Base-by-base conservation (phyloP, 2,888 invertebrate genomes). In the Cerastis leucographa region DNA sequence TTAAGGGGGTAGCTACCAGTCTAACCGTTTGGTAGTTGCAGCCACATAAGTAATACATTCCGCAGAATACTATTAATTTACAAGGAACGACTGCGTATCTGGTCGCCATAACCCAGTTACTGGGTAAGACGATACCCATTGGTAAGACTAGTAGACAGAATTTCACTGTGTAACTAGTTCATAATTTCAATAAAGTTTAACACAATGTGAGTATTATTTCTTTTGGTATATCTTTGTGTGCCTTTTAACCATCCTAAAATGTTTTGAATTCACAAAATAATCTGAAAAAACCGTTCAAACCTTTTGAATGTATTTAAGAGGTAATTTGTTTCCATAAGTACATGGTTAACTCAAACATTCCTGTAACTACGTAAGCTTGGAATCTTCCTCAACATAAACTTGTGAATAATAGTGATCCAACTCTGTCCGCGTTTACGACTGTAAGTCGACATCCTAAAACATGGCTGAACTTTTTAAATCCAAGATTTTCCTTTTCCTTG, bases 361-460 rank as follows among this genome's bases (percentile, higher is more conserved):
- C 0, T 65, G 2, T 35, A 29, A 44, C 3, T 56, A 66, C 35
- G 29, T n/a, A 68, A 46, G 22, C 42, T 35, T 25, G 12, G 42
- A 62, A 35, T 59, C 8, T 56, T 44, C n/a, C 62, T 69, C 35
- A 64, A 80, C 59, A 62, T 76, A 62, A 80, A 72, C 51, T 70
- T 65, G 51, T 40, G 64, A 75, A 62, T 75, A 70, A 76, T 72
- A 72, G 66, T 56, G 29, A 72, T 72, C 68, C 71, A 29, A 71
- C 42, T 84, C 56, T 42, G 75, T 42, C 59, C 76, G 70, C 61
- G 71, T 62, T 72, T 62, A 76, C 72, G 69, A 70, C 71, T 76
- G 73, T 71, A 72, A 84, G 61, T 80, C 84, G 71, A 80, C 80
- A 75, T 84, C 44, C 69, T 74, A 72, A 71, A 84, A 80, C 82